Base-by-base conservation (phyloP, 2,797 vertebrate genomes). In the Threskiornis aethiopicus region DNA sequence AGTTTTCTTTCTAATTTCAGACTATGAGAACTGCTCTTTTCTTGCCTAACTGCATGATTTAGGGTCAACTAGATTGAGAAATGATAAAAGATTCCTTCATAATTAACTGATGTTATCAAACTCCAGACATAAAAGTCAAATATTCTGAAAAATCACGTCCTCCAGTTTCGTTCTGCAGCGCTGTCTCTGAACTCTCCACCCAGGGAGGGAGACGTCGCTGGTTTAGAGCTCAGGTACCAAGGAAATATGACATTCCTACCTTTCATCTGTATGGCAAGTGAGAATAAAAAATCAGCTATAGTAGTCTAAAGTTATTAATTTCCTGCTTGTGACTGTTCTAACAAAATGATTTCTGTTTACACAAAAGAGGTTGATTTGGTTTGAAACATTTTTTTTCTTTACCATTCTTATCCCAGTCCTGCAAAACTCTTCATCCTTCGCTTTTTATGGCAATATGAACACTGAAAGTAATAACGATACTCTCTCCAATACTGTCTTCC, bases 101-200 rank as follows among this genome's bases (percentile, higher is more conserved):
- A 85, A 90, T 92, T 87, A 90, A 51, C 65, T 76, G 85, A 92
- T 90, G 58, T 84, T 84, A 95, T 93, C 91, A 54, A 96, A 51
- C 49, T 72, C 49, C 35, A 90, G 66, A 69, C 10, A 87, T 46
- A 65, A 94, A 93, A 76, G 65, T 54, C 21, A 90, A 78, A 86
- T 65, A 49, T 54, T 82, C 39, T 46, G 49, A 80, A 88, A 94
- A 93, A 84, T 52, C 42, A 25, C 9, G 35, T 86, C 61, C 29
- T 54, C 8, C 35, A 72, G 57, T 87, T 76, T 19, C 55, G n/a
- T 62, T 93, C n/a, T 77, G 21, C 46, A 52, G 10, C 22, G 13
- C 2, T 84, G 52, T 9, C 46, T 66, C 66, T 83, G 66, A 89
- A 46, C 16, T 33, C 11, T 76, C 37, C 44, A 18, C 10, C 15